phyloP scores from a whole-genome alignment of 2,888 invertebrate genomes.

The Brenthis hecate region DNA sequence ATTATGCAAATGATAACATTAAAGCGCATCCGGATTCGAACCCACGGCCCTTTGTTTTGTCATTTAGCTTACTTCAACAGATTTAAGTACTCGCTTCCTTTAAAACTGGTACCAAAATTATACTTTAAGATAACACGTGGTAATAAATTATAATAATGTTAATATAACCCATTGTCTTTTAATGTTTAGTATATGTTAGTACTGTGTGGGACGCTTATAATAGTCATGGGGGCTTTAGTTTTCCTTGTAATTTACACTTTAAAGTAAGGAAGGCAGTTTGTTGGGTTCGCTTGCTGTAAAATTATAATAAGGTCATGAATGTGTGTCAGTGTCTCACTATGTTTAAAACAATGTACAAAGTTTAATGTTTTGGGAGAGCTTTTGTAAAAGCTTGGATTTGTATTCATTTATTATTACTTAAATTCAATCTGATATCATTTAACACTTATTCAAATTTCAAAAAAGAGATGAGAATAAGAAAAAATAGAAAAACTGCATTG shows the following conservation, averaged over 20 bases:
- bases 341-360: no score
- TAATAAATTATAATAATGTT: conserved; percentile 41
- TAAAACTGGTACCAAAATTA: conserved; percentile 19
- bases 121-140: conserved; percentile 31
- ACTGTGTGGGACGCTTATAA: neutral
- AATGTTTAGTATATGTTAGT: neutral
- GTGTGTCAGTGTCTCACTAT: no score
- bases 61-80: neutral
- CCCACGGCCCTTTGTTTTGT: neutral
- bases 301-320: no score
- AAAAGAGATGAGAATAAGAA: no score
- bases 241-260: neutral
- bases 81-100: neutral
- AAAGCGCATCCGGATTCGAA: conserved; percentile 7
- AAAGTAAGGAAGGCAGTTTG: neutral
- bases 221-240: neutral
- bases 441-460: no score
- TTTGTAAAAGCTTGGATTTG: no score
- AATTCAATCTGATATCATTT: no score
- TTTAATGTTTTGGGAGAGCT: no score
- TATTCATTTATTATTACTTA: no score
- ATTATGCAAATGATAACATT: neutral
- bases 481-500: no score
- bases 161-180: conserved; percentile 44
- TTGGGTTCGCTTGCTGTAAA: neutral